These are phyloP conservation scores for Hofmannophila pseudospretella DNA, from an alignment of 2,888 invertebrate genomes.

Conservation along the genomic window DNA sequence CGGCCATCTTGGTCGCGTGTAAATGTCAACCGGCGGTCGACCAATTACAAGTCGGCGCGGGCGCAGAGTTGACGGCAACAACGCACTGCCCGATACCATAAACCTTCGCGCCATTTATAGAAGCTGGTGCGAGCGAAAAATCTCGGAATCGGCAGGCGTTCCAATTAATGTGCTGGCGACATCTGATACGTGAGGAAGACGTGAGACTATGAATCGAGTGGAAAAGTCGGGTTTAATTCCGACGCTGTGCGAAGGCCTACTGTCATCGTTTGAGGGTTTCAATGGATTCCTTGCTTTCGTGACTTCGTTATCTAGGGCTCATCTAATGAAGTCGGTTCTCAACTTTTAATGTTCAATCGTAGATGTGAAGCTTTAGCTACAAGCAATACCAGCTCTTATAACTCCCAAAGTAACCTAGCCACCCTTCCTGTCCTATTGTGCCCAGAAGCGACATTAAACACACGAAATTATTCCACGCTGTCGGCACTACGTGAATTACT, in stretches of 20 bases:
- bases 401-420: no score
- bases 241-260: no score
- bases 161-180: constrained; percentile 66
- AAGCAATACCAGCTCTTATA: no score
- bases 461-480: constrained; percentile 18
- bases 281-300: no score
- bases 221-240: background rate
- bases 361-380: no score
- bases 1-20: constrained; percentile 72
- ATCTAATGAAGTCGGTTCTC: no score
- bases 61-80: constrained; percentile 65
- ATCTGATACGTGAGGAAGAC: constrained; percentile 45
- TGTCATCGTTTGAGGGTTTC: no score
- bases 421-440: constrained; percentile 2
- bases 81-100: constrained; percentile 68
- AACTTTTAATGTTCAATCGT: no score
- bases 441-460: constrained; percentile 16
- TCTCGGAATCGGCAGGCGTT: constrained; percentile 55
- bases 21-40: constrained; percentile 70
- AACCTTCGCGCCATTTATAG: constrained; percentile 73
- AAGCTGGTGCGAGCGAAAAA: constrained; percentile 40
- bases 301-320: no score
- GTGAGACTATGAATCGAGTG: constrained; percentile 7
- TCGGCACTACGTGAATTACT: constrained; percentile 33
- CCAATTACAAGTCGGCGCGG: constrained; percentile 71